Evolutionary conservation across 2,888 invertebrate genomes (phyloP), one percentile per base, ranked within the genome.

Genomic region (Polylopha cassiicola): DNA sequence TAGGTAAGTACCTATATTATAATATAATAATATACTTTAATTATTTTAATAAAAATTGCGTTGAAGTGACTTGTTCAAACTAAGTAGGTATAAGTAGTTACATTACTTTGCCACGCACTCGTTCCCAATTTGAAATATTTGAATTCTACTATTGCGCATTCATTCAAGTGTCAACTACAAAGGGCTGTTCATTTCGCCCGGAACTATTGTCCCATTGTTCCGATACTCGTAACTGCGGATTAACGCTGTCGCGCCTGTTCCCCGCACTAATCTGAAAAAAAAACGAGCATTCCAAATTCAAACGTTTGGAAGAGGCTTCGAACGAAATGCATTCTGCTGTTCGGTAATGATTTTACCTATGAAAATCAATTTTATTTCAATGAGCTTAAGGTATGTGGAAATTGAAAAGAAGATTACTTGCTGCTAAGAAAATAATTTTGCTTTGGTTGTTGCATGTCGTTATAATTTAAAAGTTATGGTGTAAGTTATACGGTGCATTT

Each of bases 201-300:
- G 38, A 48, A 44, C 58, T 26, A 55, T 61, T 61, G 55, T 51
- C 30, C 31, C 41, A 46, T 49, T 73, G 69, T 69, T 71, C 51
- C 51, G 41, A 60, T 61, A 54, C 66, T 72, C 72, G 71, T 76
- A 73, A 76, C 70, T 62, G 59, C 55, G 79, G 78, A 79, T 80
- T 78, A 77, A 71, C 64, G 61, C 52, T 51, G 73, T 70, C 65
- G 70, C 69, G 76, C 75, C 68, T 67, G 58, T 58, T 62, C 64
- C 47, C 27, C 21, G 11, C 16, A 48, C 24, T 43, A 55, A 46
- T 39, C 46, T 48, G 34, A 41, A 32, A 46, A 42, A 47, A 50
- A 53, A 52, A 52, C 49, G 47, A 26, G 24, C 29, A 34, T 23
- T 41, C 39, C 24, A 26, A 30, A 41, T 31, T 32, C 24, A 20